These are phyloP conservation scores for Augiades crinisus DNA, from an alignment of 2,888 invertebrate species.

Conservation along the genomic window DNA sequence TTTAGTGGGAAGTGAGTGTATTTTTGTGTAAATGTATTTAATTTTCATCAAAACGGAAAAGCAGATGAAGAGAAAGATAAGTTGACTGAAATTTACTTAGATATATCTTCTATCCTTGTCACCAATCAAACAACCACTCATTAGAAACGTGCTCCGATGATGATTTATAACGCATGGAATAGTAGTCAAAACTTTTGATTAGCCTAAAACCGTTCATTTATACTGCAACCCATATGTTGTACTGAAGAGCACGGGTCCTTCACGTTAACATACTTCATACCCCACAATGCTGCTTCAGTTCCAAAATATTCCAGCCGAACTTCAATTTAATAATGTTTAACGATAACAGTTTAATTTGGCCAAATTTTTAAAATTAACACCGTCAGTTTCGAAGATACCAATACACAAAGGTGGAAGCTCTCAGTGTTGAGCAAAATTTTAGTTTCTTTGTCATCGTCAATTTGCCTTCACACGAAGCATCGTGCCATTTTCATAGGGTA, in stretches of 20 bases:
- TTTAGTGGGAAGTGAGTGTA: no score
- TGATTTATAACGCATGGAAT: conserved; percentile 16
- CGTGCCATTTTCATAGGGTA: conserved; percentile 31
- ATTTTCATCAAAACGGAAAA: no score
- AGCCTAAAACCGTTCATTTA: conserved; percentile 14
- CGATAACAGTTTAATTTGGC: conserved; percentile 24
- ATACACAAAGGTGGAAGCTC: conserved; percentile 51
- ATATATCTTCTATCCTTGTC: neutral
- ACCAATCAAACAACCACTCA: conserved; percentile 13
- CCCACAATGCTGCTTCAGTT: neutral
- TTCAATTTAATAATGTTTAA: conserved; percentile 11
- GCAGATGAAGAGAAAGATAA: no score
- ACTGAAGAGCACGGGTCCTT: neutral
- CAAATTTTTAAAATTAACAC: conserved; percentile 11
- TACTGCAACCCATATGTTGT: neutral
- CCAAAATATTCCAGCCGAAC: neutral
- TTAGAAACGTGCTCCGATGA: conserved; percentile 12
- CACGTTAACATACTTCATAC: neutral
- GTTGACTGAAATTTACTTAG: no score
- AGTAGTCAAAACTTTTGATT: conserved; percentile 20
- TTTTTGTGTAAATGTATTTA: no score
- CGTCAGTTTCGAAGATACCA: neutral
- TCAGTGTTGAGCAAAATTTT: conserved; percentile 62
- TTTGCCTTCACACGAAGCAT: conserved; percentile 27
- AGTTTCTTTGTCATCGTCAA: conserved; percentile 32